These are phyloP conservation scores for Stomatorhinus walkeri DNA, from an alignment of 2,797 vertebrate species.

Conservation along the genomic window DNA sequence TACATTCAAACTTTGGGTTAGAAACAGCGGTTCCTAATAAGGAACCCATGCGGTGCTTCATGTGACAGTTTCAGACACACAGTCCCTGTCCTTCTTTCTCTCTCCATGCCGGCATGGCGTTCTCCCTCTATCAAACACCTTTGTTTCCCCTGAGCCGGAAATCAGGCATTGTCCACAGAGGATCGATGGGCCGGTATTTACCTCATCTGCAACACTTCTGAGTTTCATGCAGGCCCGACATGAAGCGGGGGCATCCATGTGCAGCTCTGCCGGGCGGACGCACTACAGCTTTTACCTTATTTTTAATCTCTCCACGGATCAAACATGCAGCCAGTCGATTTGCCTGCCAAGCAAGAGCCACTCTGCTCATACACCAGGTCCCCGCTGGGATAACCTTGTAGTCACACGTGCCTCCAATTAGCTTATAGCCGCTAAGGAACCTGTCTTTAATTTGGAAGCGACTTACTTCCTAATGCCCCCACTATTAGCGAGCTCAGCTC, in stretches of 20 bases:
- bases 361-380: slow-evolving; percentile 31
- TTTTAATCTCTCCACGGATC: slow-evolving; percentile 27
- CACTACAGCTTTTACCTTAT: neutral
- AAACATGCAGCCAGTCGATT: slow-evolving; percentile 23
- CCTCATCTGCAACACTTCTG: slow-evolving; percentile 58
- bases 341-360: neutral
- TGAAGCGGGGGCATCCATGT: slow-evolving; percentile 45
- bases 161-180: slow-evolving; percentile 65
- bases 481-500: slow-evolving; percentile 12
- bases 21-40: neutral
- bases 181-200: slow-evolving; percentile 67
- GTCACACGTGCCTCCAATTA: slow-evolving; percentile 24
- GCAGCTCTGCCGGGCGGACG: neutral
- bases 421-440: neutral
- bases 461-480: slow-evolving; percentile 15
- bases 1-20: neutral
- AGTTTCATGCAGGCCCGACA: slow-evolving; percentile 53
- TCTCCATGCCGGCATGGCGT: slow-evolving; percentile 35
- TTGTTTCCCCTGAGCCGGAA: slow-evolving; percentile 63
- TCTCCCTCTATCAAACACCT: slow-evolving; percentile 57
- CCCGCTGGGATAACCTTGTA: neutral
- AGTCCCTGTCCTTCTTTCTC: neutral
- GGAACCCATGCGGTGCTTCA: fast-evolving
- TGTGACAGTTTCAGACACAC: neutral
- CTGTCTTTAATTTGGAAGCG: slow-evolving; percentile 30